These are phyloP conservation scores for Aspidapion aeneum DNA, from an alignment of 2,888 invertebrate genomes.

Conservation along the genomic window DNA sequence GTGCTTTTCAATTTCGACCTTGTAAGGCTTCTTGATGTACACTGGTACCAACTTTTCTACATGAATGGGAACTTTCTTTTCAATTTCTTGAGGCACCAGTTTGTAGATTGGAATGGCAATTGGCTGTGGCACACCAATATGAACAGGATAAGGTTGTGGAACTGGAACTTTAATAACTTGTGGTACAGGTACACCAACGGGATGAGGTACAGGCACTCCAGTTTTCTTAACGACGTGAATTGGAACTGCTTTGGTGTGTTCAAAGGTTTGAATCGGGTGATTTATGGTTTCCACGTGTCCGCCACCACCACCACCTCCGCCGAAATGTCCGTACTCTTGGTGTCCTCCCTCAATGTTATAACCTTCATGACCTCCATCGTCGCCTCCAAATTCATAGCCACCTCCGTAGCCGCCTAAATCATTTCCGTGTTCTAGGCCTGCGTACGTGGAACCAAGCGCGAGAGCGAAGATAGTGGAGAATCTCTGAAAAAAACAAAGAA, in stretches of 20 bases:
- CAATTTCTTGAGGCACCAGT: constrained; percentile 67
- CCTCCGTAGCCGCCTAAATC: constrained; percentile 25
- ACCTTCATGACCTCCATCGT: constrained; percentile 35
- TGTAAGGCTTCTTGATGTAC: constrained; percentile 71
- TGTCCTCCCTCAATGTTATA: constrained; percentile 50
- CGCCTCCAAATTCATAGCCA: constrained; percentile 22
- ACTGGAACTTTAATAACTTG: constrained; percentile 68
- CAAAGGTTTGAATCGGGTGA: constrained; percentile 58
- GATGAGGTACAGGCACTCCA: constrained; percentile 70
- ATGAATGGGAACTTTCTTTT: constrained; percentile 69
- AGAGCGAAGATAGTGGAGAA: constrained; percentile 35
- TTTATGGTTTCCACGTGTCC: constrained; percentile 48
- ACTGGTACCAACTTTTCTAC: constrained; percentile 70
- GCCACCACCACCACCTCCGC: constrained; percentile 51
- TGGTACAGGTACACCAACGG: constrained; percentile 67
- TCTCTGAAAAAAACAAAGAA: constrained; percentile 27
- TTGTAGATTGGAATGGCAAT: constrained; percentile 71
- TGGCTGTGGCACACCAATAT: constrained; percentile 67
- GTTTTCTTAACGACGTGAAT: constrained; percentile 69
- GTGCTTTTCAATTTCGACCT: constrained; percentile 71
- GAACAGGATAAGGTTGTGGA: constrained; percentile 72
- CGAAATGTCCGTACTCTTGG: constrained; percentile 52
- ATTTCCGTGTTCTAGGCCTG: constrained; percentile 36
- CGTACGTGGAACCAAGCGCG: constrained; percentile 32
- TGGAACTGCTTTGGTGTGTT: constrained; percentile 66